Percentiles rank a stretch among this genome's conserved stretches.
phyloP scores from a whole-genome alignment of 30 jellyfish, hydroid and myxozoan species.

The Haliclystus octoradiatus region DNA sequence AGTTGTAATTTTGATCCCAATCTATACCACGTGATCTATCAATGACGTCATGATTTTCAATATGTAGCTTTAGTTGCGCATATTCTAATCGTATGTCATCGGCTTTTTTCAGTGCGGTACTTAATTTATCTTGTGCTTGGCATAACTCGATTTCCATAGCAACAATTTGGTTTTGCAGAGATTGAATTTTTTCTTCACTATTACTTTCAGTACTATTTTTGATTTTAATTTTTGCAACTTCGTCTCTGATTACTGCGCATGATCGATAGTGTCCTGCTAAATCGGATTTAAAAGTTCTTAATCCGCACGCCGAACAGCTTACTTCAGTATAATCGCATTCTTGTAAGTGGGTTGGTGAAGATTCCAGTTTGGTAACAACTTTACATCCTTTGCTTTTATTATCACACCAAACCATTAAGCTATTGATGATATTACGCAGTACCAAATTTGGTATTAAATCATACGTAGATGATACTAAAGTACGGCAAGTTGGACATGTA shows the following conservation, averaged over 20 bases:
- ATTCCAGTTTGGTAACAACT: conserved; percentile 63
- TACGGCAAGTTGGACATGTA: conserved; percentile 84
- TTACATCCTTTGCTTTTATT: conserved; percentile 68
- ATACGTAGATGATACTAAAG: conserved; percentile 47
- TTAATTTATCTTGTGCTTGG: conserved; percentile 50
- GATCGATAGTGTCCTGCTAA: conserved; percentile 55
- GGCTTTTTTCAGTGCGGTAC: conserved; percentile 51
- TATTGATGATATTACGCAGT: conserved; percentile 54
- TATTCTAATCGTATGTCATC: conserved; percentile 44
- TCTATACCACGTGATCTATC: conserved; percentile 36
- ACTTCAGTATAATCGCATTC: conserved; percentile 78
- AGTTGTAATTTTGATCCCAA: conserved; percentile 81
- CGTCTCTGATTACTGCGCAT: conserved; percentile 61
- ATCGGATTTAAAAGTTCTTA: conserved; percentile 36
- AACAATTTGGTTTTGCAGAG: conserved; percentile 53
- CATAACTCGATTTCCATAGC: conserved; percentile 65
- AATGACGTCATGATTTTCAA: conserved; percentile 39
- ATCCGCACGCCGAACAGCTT: conserved; percentile 73
- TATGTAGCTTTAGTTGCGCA: conserved; percentile 42
- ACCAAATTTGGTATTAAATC: conserved; percentile 78
- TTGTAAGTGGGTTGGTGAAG: conserved; percentile 37
- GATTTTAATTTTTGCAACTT: conserved; percentile 21
- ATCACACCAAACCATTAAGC: conserved; percentile 79
- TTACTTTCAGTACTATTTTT: conserved; percentile 26
- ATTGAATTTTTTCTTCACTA: conserved; percentile 13